Conservation (phyloP, 2,113 vertebrate genomes). For the Antennarius striatus region DNA sequence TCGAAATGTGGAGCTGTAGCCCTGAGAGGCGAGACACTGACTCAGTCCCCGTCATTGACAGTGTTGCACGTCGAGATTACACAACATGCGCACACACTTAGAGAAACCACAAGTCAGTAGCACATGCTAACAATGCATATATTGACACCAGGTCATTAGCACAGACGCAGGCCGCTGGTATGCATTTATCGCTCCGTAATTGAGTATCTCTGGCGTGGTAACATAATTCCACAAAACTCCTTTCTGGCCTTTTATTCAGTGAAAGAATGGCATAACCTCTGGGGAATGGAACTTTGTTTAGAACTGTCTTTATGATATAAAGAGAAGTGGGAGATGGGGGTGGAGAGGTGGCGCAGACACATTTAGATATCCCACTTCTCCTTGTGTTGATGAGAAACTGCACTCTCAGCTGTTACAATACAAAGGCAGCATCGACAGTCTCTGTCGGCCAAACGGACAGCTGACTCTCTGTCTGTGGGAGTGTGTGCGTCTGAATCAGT, state of each 20-base stretch:
- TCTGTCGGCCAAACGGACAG: conserved; percentile 32
- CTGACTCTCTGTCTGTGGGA: conserved; percentile 33
- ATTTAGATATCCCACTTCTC: conserved; percentile 77
- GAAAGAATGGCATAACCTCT: conserved; percentile 29
- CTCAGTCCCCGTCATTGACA: conserved; percentile 62
- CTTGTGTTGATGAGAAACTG: conserved; percentile 75
- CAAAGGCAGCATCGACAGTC: conserved; percentile 61
- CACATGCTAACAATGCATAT: conserved; percentile 57
- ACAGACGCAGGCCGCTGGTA: not conserved
- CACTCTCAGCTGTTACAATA: conserved; percentile 75
- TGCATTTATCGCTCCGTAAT: too few relatives aligned
- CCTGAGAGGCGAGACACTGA: conserved; percentile 49
- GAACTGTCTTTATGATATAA: conserved; percentile 44
- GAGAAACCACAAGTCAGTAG: conserved; percentile 33
- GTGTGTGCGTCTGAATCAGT: conserved; percentile 18
- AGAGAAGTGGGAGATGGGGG: conserved; percentile 32
- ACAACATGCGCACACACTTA: conserved; percentile 25
- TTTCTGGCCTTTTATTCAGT: conserved; percentile 42
- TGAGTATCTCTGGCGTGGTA: not conserved
- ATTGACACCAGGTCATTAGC: conserved; percentile 55
- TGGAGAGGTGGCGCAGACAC: conserved; percentile 44
- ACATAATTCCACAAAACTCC: conserved; percentile 29
- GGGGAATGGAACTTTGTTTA: conserved; percentile 44
- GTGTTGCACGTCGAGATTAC: conserved; percentile 25
- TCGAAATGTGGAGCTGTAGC: conserved; percentile 33